Conservation (phyloP, 2,113 vertebrate species). For the Dissostichus mawsoni region DNA sequence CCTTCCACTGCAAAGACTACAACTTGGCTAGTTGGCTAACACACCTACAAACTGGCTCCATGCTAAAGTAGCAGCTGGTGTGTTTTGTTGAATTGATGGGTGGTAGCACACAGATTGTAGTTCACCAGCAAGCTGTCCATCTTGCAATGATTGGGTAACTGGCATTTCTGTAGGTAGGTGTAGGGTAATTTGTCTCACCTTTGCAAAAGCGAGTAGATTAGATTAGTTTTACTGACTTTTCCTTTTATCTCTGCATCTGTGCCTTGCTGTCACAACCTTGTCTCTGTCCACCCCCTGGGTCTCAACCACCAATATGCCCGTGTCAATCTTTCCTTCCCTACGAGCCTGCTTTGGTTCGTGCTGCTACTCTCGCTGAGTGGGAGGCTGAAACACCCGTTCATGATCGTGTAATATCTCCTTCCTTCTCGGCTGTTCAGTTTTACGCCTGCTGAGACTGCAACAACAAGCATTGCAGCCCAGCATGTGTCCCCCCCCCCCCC, state of each 20-base stretch:
- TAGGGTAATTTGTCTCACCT: slow-evolving; percentile 1
- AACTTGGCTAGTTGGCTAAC: not conserved
- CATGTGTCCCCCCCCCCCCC: slow-evolving; percentile 19
- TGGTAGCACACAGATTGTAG: slow-evolving; percentile 7
- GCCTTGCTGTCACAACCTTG: slow-evolving; percentile 3
- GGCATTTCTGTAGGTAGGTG: not conserved
- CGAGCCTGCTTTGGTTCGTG: slow-evolving; percentile 20
- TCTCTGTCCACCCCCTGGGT: not conserved
- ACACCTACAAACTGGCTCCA: slow-evolving; percentile 9
- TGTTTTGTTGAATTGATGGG: not conserved
- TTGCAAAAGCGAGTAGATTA: not conserved
- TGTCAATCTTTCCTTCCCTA: slow-evolving; percentile 24
- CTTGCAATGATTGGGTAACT: not conserved
- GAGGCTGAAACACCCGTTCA: slow-evolving; percentile 30
- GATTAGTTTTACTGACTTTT: not conserved
- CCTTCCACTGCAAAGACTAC: not conserved
- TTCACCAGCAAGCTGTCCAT: not conserved
- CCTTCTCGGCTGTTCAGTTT: slow-evolving; percentile 38
- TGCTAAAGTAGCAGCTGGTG: not conserved
- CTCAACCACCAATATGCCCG: slow-evolving; percentile 4
- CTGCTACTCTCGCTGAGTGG: slow-evolving; percentile 25
- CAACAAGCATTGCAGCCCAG: slow-evolving; percentile 52
- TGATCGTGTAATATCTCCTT: slow-evolving; percentile 41
- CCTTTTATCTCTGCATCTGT: not conserved
- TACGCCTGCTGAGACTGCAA: slow-evolving; percentile 54